Conservation (phyloP, 2,888 invertebrate genomes). For the Caenorhabditis japonica region DNA sequence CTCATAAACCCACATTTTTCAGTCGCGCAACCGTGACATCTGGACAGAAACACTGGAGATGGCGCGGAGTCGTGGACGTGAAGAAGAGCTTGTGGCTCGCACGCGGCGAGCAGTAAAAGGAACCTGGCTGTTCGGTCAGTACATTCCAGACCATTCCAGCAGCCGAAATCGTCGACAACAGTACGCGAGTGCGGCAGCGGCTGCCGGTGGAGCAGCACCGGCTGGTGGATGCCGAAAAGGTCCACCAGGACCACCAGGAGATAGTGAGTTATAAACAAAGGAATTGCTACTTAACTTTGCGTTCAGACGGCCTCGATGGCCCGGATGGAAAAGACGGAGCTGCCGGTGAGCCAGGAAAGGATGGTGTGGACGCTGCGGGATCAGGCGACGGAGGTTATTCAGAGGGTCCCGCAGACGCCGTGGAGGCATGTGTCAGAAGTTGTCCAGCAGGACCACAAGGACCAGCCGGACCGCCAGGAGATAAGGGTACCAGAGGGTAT, state of each 20-base stretch:
- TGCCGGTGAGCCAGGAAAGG: slow-evolving; percentile 69
- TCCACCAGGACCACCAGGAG: slow-evolving; percentile 63
- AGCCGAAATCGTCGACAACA: slow-evolving; percentile 43
- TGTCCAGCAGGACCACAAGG: slow-evolving; percentile 74
- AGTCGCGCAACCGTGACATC: slow-evolving; percentile 74
- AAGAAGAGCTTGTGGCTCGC: slow-evolving; percentile 41
- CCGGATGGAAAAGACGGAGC: slow-evolving; percentile 64
- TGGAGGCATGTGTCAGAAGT: slow-evolving; percentile 67
- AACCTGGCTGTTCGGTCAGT: slow-evolving; percentile 74
- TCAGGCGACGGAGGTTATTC: slow-evolving; percentile 42
- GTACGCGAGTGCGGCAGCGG: slow-evolving; percentile 20
- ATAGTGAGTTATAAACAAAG: slow-evolving; percentile 17
- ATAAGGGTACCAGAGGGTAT: slow-evolving; percentile 73
- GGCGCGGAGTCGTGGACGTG: slow-evolving; percentile 45
- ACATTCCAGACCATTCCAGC: slow-evolving; percentile 46
- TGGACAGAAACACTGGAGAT: slow-evolving; percentile 75
- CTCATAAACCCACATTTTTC: too few relatives aligned
- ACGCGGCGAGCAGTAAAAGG: slow-evolving; percentile 53
- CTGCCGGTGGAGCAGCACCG: slow-evolving; percentile 27
- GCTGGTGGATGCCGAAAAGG: slow-evolving; percentile 52
- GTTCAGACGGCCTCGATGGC: slow-evolving; percentile 54
- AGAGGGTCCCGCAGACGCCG: slow-evolving; percentile 55
- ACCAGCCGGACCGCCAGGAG: slow-evolving; percentile 72
- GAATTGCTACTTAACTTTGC: too few relatives aligned
- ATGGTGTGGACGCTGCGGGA: slow-evolving; percentile 53